Conservation (phyloP, 2,113 vertebrate species). For the Penelope pileata region DNA sequence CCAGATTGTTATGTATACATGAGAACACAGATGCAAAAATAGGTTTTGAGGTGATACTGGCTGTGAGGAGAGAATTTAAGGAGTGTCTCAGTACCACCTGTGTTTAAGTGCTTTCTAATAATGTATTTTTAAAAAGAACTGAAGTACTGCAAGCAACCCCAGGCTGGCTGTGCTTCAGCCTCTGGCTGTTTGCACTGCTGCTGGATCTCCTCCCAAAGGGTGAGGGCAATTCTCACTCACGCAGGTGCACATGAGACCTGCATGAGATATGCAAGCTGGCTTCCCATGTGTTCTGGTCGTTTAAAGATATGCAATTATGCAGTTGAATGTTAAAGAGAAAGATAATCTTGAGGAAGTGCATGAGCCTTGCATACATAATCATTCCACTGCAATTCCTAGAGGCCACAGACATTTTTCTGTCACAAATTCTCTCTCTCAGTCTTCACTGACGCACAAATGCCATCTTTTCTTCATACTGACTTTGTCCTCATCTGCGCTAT, state of each 20-base stretch:
- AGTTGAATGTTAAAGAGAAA: background rate
- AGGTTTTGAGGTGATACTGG: background rate
- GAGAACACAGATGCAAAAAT: background rate
- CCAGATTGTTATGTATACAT: background rate
- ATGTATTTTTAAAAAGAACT: background rate
- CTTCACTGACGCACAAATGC: background rate
- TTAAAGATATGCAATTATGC: background rate
- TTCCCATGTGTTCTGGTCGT: background rate
- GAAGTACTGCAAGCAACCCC: background rate
- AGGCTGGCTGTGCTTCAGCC: background rate
- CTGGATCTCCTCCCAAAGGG: background rate
- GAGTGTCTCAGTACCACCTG: background rate
- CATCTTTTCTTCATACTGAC: background rate
- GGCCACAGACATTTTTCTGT: background rate
- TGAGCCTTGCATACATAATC: background rate
- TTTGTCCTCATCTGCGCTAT: background rate
- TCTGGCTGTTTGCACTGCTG: background rate
- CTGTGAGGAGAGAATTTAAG: background rate
- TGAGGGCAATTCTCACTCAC: background rate
- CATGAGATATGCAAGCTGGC: accelerated
- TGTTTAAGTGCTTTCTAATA: background rate
- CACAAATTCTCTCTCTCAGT: background rate
- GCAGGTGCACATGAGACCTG: accelerated
- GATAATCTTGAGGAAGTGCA: background rate
- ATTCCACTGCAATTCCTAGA: background rate